Base-by-base conservation (phyloP, 2,888 invertebrate genomes). In the Agrochola macilenta region DNA sequence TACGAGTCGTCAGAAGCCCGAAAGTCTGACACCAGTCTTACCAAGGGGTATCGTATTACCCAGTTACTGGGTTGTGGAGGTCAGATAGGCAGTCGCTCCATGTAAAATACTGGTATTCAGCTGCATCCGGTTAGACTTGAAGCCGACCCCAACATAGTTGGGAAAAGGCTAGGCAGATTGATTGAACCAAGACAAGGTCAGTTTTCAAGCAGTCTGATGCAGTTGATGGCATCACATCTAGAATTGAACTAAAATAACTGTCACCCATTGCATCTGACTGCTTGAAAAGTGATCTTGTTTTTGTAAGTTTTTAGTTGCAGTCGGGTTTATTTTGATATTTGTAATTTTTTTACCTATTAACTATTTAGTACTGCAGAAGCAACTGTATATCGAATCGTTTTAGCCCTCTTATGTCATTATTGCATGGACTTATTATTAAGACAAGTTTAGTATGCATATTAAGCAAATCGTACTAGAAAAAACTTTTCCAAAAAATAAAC, bases 401-500 rank as follows among this genome's bases (percentile, higher is more conserved):
- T 63, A 63, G 11, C 70, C 11, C 4, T 17, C 30, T 23, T 0
- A 12, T 35, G 17, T 30, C 17, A 17, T 30, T 46, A 46, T 7
- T 30, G 5, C 11, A 30, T 7, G 23, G 1, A 65, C 3, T 0
- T 69, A 30, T 43, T 69, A 35, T n/a, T 30, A 30, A 35, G 23
- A 23, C 23, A n/a, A 49, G 26, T 11, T 9, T n/a, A 35, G 14
- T 39, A 54, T n/a, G 7, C 20, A 12, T 69, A 69, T 70, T 69
- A 69, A 70, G 69, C 49, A 83, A 76, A 66, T 57, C 23, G 14
- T 0, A 20, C 49, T 52, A 78, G 66, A 83, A 78, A 83, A n/a
- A n/a, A n/a, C n/a, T n/a, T n/a, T n/a, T n/a, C n/a, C n/a, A n/a
- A n/a, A n/a, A n/a, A n/a, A n/a, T n/a, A n/a, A n/a, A n/a, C n/a